Evolutionary conservation across 2,888 invertebrate genomes (phyloP), one percentile per base, ranked within the genome.

Genomic region (Geotrupes spiniger): DNA sequence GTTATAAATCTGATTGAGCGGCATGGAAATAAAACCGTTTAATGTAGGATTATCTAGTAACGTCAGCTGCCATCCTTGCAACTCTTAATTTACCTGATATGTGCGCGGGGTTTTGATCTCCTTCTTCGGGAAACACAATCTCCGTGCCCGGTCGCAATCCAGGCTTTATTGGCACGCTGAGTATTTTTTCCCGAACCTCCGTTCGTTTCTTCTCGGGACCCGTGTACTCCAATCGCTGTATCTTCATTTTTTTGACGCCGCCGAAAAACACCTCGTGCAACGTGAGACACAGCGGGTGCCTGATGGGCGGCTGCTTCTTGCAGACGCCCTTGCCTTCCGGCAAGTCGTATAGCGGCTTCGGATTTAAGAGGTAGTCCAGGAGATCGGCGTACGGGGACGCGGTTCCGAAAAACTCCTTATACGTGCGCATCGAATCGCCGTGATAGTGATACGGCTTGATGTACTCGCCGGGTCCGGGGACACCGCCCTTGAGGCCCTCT

Each of bases 181-280:
- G 72, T 1, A 87, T 84, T 64, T 87, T 89, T 64, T 90, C 89
- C 36, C 74, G 74, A 2, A 83, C 71, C 64, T 83, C 84, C 2
- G 85, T 77, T 31, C 76, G 76, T 0, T 78, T 75, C 63, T 82
- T 75, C 4, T 83, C 80, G 36, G 81, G 80, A 47, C 83, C 83
- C 0, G 79, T 76, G 61, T 86, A 82, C 4, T 86, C 85, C 37
- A 85, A 74, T 29, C 86, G 77, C 64, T 85, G 83, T 28, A 90
- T 87, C 71, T 88, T 88, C 84, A 90, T 87, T 66, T 89, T 85
- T 69, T 90, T 91, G n/a, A 87, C 73, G 1, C 86, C 85, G 0
- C 91, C 91, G 59, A 78, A 82, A 67, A 79, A 88, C 4, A 79
- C 76, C 64, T 86, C 86, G 55, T 81, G 77, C 36, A 85, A 68